Evolutionary conservation across 2,888 invertebrate genomes (phyloP), one percentile per base, ranked within the genome.

Genomic region (Tinea trinotella): DNA sequence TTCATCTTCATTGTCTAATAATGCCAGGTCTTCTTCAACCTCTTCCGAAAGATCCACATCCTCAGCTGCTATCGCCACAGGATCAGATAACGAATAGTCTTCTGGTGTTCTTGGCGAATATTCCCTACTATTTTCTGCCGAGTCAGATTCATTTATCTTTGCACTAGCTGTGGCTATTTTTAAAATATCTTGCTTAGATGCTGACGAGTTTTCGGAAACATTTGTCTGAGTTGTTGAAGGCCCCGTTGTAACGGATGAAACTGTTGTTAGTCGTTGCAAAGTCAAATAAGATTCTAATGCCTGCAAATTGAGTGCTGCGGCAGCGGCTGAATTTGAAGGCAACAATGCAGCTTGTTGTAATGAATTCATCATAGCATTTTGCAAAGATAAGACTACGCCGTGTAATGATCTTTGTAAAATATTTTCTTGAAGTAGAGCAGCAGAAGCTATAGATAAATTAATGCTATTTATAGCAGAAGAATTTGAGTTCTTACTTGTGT

Each of bases 271-370:
- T 60, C 94, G 89, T 81, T 95, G 95, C 58, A 95, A 81, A 52
- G 94, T 92, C 71, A 95, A 87, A 82, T 95, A 95, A 46, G 94
- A 94, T 86, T 95, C 95, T 57, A 95, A 80, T 20, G 95, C 95
- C 80, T 95, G 95, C 30, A 95, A 87, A 73, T 94, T 94, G 15
- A 95, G 85, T 0, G 95, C 95, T 34, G 93, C 93, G 34, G 94
- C 94, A 6, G 94, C 94, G 3, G 94, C 93, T 1, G 94, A 94
- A 63, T 94, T 93, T 0, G 92, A 91, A 5, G 94, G 94, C 63
- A 95, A 74, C 18, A 95, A 81, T 0, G 94, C 94, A 1, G 94
- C 95, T 68, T 94, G 93, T 71, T 94, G 94, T 60, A 95, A 78
- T 7, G 94, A 93, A 65, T 91, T 93, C 80, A 95, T 91, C 89